A percentile compares a stretch with the other conserved stretches of the same genome.
phyloP scores from a whole-genome alignment of 2,113 vertebrate genomes.

The Galbula dea region DNA sequence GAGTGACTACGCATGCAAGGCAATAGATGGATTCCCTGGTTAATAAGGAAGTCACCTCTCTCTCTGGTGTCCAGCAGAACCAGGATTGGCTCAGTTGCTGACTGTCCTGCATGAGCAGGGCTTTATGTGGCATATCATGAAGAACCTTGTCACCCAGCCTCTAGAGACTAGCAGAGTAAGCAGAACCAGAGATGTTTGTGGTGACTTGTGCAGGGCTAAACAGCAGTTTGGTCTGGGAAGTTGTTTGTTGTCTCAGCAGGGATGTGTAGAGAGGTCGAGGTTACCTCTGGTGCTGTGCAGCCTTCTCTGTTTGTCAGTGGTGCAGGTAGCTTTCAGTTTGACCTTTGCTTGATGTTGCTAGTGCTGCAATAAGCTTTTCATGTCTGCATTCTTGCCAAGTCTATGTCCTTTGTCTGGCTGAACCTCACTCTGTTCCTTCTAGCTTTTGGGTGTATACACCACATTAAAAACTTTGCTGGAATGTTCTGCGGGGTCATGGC shows the following conservation, averaged over 20 bases:
- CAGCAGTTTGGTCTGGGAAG: background rate
- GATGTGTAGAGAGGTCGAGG: background rate
- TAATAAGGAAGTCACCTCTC: background rate
- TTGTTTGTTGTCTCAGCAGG: background rate
- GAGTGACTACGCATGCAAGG: rapidly evolving
- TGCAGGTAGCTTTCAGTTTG: background rate
- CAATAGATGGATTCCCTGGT: background rate
- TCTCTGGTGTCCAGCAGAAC: background rate
- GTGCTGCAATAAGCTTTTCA: background rate
- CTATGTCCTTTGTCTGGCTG: background rate
- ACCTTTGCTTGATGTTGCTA: background rate
- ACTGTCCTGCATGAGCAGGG: too few relatives aligned
- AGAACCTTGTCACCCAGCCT: too few relatives aligned
- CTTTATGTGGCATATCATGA: too few relatives aligned
- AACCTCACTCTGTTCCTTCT: background rate
- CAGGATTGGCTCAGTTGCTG: background rate
- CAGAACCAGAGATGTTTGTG: too few relatives aligned
- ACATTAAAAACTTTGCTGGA: background rate
- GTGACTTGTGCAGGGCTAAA: background rate
- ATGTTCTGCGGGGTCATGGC: background rate
- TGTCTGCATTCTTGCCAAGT: background rate
- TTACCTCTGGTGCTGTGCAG: rapidly evolving
- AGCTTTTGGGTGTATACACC: background rate
- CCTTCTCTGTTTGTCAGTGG: background rate
- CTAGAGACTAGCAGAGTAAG: too few relatives aligned